phyloP scores from a whole-genome alignment of 2,113 vertebrate species.

The Cranoglanis bouderius region DNA sequence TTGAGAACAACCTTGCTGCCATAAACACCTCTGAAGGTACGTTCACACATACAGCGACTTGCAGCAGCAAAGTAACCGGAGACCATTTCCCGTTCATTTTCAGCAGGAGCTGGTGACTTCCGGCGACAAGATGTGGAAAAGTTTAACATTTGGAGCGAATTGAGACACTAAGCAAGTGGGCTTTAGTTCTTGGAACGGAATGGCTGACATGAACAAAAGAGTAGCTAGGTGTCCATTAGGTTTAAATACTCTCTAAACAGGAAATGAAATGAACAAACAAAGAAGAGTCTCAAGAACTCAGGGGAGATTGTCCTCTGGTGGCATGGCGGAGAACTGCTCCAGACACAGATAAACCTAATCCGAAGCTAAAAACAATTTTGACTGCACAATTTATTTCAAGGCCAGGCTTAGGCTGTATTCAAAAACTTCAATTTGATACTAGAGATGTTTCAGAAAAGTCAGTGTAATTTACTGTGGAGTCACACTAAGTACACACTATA shows the following conservation, averaged over 20 bases:
- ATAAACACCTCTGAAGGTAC: background rate
- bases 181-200: background rate
- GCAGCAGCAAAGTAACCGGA: no score
- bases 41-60: no score
- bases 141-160: background rate
- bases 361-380: background rate
- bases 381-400: background rate
- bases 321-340: background rate
- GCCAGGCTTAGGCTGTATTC: background rate
- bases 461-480: background rate
- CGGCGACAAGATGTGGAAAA: no score
- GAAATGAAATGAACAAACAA: background rate
- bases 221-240: background rate
- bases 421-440: background rate
- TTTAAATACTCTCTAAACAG: background rate
- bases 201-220: background rate
- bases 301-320: background rate
- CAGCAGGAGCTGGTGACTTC: no score
- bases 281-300: background rate
- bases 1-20: background rate
- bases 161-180: background rate
- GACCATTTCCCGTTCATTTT: no score
- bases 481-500: background rate
- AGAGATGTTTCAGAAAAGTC: no score
- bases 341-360: background rate